Evolutionary conservation across 2,888 invertebrate species (phyloP).

Genomic region (Desoria tigrina): DNA sequence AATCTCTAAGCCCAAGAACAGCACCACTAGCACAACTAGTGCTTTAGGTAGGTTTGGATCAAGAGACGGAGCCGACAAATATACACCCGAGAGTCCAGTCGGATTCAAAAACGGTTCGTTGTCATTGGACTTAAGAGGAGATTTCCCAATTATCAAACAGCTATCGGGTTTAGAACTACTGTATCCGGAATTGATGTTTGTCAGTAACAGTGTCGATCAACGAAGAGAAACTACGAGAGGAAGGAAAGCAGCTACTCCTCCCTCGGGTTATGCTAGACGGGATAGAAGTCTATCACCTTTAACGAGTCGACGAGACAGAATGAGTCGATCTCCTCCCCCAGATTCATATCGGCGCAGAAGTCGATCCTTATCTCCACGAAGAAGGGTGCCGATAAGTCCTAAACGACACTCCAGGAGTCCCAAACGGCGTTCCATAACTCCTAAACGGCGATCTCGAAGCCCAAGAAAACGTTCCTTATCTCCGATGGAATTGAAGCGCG

Average conservation of each 20-base stretch:
- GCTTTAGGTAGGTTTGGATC: no score
- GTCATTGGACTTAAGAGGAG: slow-evolving; percentile 23
- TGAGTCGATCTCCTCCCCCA: slow-evolving; percentile 1
- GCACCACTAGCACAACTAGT: no score
- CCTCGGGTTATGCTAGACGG: no score
- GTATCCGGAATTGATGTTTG: slow-evolving; percentile 29
- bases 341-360: neutral
- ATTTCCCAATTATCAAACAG: slow-evolving; percentile 24
- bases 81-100: slow-evolving; percentile 21
- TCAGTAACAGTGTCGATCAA: slow-evolving; percentile 12
- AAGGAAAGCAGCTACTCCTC: no score
- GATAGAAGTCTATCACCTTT: no score
- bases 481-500: no score
- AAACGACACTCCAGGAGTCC: neutral
- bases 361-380: neutral
- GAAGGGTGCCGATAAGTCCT: neutral
- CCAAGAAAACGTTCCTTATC: neutral
- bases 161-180: slow-evolving; percentile 9
- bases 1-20: slow-evolving; percentile 22
- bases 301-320: no score
- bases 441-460: no score
- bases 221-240: neutral
- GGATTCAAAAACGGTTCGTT: slow-evolving; percentile 14
- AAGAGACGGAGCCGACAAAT: no score
- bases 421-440: no score